Base-by-base conservation (phyloP, 2,888 invertebrate genomes). In the Chymomyza fuscimana region DNA sequence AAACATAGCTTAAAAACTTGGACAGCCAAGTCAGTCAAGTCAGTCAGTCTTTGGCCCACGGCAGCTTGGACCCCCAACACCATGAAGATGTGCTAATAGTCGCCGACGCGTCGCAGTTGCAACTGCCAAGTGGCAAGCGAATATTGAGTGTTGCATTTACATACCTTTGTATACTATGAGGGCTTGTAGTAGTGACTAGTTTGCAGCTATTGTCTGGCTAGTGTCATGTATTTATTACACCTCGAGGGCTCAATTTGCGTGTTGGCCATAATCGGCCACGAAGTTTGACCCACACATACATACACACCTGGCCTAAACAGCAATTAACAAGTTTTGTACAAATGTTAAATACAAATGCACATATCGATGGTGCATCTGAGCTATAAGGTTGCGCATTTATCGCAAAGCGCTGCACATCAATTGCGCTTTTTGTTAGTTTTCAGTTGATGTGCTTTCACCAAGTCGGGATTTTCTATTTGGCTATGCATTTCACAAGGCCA, bases 1-100 rank as follows among this genome's bases (percentile, higher is more conserved):
- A 78, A 77, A 78, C 67, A 77, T 65, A 76, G 70, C 58, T 67
- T 67, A 72, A 72, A 70, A 70, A 65, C 73, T 63, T 51, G 54
- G 54, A n/a, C 32, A 54, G n/a, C 52, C 29, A 29, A 52, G 62
- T n/a, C 62, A 62, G 50, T n/a, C 51, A 51, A 40, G n/a, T 22
- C 22, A 25, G 25, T 25, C 25, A 25, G 25, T 25, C 25, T 32
- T 32, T 29, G 29, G 16, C 59, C 15, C 25, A 32, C 58, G 7
- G 25, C 22, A 6, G 32, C 22, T 22, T 22, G 59, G 32, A 16
- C 7, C 51, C 15, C 4, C 65, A 66, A 61, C 60, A 51, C 66
- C 59, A 66, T 66, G 60, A 61, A 66, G 60, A 46, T 12, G 66
- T 60, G 66, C 60, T 66, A 66, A 66, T 58, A 62, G 67, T 62